A percentile compares a stretch with the other conserved stretches of the same genome.
Conservation (phyloP, 37 sponge, comb jelly and placozoan genomes). For the Dysidea cf. avara region DNA sequence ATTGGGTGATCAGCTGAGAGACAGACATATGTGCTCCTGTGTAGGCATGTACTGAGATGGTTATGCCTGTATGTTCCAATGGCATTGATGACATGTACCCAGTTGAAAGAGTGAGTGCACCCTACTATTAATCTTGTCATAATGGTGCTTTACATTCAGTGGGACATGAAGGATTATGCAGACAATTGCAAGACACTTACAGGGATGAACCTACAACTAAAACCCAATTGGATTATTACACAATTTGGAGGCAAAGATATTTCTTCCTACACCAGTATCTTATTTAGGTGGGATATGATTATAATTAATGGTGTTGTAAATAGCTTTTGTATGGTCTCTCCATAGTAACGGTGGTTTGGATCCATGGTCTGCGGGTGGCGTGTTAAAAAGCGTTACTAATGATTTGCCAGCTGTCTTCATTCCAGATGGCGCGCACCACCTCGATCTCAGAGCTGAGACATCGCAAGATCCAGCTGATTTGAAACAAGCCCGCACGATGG, state of each 20-base stretch:
- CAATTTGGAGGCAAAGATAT: conserved; percentile 71
- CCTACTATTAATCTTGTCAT: no score
- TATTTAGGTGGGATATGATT: conserved; percentile 64
- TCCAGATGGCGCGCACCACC: conserved; percentile 92
- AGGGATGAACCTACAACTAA: conserved; percentile 26
- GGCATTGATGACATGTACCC: conserved; percentile 78
- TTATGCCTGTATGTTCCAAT: conserved; percentile 90
- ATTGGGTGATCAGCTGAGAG: not conserved
- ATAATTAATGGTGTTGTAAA: not conserved
- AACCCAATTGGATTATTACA: conserved; percentile 32
- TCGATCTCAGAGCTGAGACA: conserved; percentile 74
- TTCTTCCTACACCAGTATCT: conserved; percentile 65
- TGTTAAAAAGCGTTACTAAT: conserved; percentile 63
- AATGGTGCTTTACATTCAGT: conserved; percentile 34
- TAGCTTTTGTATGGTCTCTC: not conserved
- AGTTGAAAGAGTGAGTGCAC: conserved; percentile 16
- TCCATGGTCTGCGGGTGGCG: conserved; percentile 94
- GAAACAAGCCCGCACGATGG: conserved; percentile 40
- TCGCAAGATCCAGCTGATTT: conserved; percentile 56
- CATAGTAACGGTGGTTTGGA: conserved; percentile 87
- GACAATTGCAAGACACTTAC: conserved; percentile 35
- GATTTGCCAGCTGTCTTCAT: conserved; percentile 76
- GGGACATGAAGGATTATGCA: conserved; percentile 44
- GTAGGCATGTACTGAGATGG: conserved; percentile 93
- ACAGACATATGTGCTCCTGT: not conserved